Evolutionary conservation across 2,888 invertebrate genomes (phyloP).

Genomic region (Argyresthia goedartella): DNA sequence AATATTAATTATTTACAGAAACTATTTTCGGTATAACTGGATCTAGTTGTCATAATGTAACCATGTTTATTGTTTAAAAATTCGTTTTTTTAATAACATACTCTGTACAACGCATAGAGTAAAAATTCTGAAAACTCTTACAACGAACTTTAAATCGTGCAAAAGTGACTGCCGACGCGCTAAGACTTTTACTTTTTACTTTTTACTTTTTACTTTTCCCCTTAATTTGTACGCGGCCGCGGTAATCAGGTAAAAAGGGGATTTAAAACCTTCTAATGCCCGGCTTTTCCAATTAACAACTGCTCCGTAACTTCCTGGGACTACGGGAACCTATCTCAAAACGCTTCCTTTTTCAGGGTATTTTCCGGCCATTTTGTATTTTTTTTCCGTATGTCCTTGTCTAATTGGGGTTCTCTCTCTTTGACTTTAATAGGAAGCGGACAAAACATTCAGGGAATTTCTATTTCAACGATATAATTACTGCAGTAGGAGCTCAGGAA

Average conservation of each 20-base stretch:
- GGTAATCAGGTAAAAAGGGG: constrained; percentile 23
- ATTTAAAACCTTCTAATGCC: constrained; percentile 21
- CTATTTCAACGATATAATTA: too few species aligned
- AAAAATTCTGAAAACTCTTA: too few species aligned
- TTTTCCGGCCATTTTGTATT: constrained; percentile 5
- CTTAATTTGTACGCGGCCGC: constrained; percentile 8
- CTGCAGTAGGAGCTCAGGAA: too few species aligned
- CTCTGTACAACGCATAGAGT: too few species aligned
- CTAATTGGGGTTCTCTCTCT: not conserved
- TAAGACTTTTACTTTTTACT: constrained; percentile 5
- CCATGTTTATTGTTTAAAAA: too few species aligned
- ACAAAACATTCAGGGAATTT: not conserved
- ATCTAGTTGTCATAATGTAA: too few species aligned
- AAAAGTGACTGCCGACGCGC: constrained; percentile 5
- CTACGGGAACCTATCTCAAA: constrained; percentile 1
- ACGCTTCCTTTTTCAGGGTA: constrained; percentile 5
- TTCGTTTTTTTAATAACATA: too few species aligned
- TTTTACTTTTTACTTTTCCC: not conserved
- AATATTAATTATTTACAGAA: too few species aligned
- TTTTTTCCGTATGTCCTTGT: not conserved
- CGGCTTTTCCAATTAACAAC: constrained; percentile 30
- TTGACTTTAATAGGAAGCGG: not conserved
- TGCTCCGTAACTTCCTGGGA: constrained; percentile 13
- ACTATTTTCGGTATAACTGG: too few species aligned
- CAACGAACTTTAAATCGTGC: constrained; percentile 10